Conservation (phyloP, 1,140 invertebrate species). For the Cecropterus lyciades region DNA sequence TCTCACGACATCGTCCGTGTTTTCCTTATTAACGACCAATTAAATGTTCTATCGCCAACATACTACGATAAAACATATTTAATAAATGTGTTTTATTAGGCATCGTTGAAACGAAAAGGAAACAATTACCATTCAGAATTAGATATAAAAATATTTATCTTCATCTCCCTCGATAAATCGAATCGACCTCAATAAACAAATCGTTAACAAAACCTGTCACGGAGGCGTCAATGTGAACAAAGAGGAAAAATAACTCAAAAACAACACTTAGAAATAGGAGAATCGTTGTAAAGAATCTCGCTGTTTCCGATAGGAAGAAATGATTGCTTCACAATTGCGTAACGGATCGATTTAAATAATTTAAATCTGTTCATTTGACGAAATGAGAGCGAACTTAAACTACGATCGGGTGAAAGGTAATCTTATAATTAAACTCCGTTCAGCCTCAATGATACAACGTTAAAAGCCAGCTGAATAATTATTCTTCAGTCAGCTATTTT, state of each 20-base stretch:
- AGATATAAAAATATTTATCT: too few relatives aligned
- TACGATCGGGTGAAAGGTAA: constrained; percentile 39
- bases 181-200: background rate
- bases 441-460: background rate
- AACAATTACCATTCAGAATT: too few relatives aligned
- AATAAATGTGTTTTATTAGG: too few relatives aligned
- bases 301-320: constrained; percentile 18
- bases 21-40: too few relatives aligned
- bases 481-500: too few relatives aligned
- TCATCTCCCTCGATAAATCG: background rate
- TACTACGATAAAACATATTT: too few relatives aligned
- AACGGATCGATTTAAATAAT: constrained; percentile 35
- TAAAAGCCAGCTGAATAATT: too few relatives aligned
- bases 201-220: constrained; percentile 17
- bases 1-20: too few relatives aligned
- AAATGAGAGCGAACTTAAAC: constrained; percentile 32
- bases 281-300: constrained; percentile 5
- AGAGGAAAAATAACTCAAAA: constrained; percentile 1
- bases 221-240: background rate
- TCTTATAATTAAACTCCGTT: constrained; percentile 19
- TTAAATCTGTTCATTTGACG: constrained; percentile 34
- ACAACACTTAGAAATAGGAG: constrained; percentile 4
- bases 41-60: too few relatives aligned
- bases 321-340: constrained; percentile 8
- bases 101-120: too few relatives aligned